Conservation (phyloP, 2,888 invertebrate species). For the Tetramorium bicarinatum region DNA sequence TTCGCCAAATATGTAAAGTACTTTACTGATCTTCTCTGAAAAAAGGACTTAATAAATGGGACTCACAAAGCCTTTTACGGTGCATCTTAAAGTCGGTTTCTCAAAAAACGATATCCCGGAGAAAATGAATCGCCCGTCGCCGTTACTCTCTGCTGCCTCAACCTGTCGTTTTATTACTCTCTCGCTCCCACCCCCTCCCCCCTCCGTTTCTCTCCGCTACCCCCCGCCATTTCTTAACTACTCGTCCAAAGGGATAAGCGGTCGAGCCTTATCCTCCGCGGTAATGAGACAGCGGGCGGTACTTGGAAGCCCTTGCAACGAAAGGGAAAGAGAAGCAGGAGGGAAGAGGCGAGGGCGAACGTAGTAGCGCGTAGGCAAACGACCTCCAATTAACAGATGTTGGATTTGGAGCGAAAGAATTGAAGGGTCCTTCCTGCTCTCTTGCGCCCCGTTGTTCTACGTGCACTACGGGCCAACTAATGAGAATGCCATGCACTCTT, state of each 20-base stretch:
- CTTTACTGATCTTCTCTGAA: not conserved
- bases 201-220: not conserved
- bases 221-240: constrained; percentile 27
- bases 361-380: constrained; percentile 71
- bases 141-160: constrained; percentile 30
- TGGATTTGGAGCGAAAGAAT: constrained; percentile 85
- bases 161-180: constrained; percentile 37
- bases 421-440: constrained; percentile 80
- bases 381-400: constrained; percentile 85
- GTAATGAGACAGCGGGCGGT: constrained; percentile 56
- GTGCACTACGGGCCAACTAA: constrained; percentile 74
- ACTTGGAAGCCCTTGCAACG: constrained; percentile 33
- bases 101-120: constrained; percentile 38
- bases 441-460: constrained; percentile 66
- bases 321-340: constrained; percentile 27
- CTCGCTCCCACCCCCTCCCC: not conserved
- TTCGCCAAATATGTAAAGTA: constrained; percentile 20
- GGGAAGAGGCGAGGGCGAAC: constrained; percentile 1
- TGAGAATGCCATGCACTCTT: constrained; percentile 71
- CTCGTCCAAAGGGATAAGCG: constrained; percentile 51
- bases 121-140: constrained; percentile 23
- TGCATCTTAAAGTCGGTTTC: constrained; percentile 7
- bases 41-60: constrained; percentile 25
- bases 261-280: constrained; percentile 38
- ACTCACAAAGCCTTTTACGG: constrained; percentile 16